Evolutionary conservation across 1,140 invertebrate genomes (phyloP).

Genomic region (Drosophila chauvacae): DNA sequence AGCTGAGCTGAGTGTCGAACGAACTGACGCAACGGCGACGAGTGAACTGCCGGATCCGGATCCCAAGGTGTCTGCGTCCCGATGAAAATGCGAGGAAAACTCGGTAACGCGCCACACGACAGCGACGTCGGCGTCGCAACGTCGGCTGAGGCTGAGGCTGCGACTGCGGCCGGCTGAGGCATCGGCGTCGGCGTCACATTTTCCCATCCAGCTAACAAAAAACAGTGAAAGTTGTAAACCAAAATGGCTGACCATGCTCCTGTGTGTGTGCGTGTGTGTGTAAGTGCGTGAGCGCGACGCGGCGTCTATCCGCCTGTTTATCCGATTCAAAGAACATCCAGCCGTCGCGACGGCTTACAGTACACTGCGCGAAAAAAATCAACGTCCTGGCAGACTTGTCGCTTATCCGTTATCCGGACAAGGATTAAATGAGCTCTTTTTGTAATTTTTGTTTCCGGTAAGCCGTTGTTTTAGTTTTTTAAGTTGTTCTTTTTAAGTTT

Average conservation of each 20-base stretch:
- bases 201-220: constrained; percentile 49
- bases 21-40: constrained; percentile 79
- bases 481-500: not conserved
- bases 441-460: too few species aligned
- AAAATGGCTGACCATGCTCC: constrained; percentile 56
- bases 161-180: not conserved
- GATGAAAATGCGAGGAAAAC: constrained; percentile 78
- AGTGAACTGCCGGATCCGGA: constrained; percentile 69
- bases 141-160: constrained; percentile 4
- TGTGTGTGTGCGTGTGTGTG: constrained; percentile 16
- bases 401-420: not conserved
- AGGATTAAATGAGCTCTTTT: not conserved
- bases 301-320: constrained; percentile 61
- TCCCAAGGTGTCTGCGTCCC: constrained; percentile 60
- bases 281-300: constrained; percentile 29
- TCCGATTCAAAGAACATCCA: constrained; percentile 29
- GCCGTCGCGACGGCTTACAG: constrained; percentile 37
- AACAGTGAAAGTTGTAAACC: constrained; percentile 69
- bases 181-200: constrained; percentile 23
- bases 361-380: constrained; percentile 40
- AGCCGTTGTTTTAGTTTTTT: not conserved
- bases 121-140: constrained; percentile 18
- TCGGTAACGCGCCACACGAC: constrained; percentile 20
- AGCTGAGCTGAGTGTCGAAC: constrained; percentile 60
- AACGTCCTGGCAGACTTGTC: not conserved